Base-by-base conservation (phyloP, 2,797 vertebrate genomes). In the Iguana delicatissima region DNA sequence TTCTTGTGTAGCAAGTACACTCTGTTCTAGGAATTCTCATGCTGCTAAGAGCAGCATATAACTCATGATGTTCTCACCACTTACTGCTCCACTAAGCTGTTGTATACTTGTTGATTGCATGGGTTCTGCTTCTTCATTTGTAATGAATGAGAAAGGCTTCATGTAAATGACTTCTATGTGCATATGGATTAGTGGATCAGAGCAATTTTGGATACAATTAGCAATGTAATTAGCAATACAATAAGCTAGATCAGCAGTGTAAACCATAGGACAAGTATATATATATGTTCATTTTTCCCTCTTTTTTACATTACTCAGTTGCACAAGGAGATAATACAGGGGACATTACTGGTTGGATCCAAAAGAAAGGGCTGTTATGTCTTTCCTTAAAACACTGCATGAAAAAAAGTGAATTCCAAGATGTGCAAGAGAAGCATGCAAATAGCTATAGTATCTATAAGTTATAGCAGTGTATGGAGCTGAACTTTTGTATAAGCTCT, bases 281-380 rank as follows among this genome's bases (percentile, higher is more conserved):
- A 94, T 96, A 93, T 89, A 92, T 95, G 96, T 97, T 96, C 67
- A 32, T 69, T 12, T 26, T 13, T 10, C 32, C 29, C 29, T 32
- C 29, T 95, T 96, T 97, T 97, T 97, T 97, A 96, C 93, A 94
- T 95, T 95, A 93, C 50, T 95, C 92, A 76, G 92, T 96, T 92
- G 95, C 95, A 96, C 89, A 95, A 95, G 92, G 89, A 93, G 90
- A 93, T 94, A 96, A 93, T 46, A 95, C 87, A 91, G 93, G 95
- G 95, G 82, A 91, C 94, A 87, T 96, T 95, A 95, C 32, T 29
- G 35, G 42, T 64, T 76, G 32, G 50, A 57, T 42, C 16, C 62
- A 90, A 87, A 76, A 42, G 50, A 64, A 73, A 90, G 38, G 13
- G 55, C 20, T 74, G 14, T 52, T 83, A 9, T 89, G 81, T 8